A percentile compares a stretch with the other conserved stretches of the same genome.
These are phyloP conservation scores for Elephantulus edwardii DNA, from an alignment of 2,113 vertebrate species.

Conservation along the genomic window DNA sequence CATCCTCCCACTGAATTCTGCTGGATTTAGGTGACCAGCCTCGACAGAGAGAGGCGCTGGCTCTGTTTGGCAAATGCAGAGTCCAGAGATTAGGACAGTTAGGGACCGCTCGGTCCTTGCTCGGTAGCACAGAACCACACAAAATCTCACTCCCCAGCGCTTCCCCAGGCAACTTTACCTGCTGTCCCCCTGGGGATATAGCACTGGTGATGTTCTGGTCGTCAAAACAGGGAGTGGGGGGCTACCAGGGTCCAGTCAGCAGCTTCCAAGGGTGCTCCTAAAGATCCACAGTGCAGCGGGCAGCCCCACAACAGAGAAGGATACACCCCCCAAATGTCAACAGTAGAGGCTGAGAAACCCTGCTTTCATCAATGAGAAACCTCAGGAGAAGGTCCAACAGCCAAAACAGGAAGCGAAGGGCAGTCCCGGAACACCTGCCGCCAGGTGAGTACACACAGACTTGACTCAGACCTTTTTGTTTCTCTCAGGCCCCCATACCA, in stretches of 20 bases:
- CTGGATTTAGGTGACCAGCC: neutral
- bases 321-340: neutral
- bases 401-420: fast-evolving
- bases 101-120: too few relatives aligned
- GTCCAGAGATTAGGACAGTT: fast-evolving
- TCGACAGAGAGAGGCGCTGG: neutral
- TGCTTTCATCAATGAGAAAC: fast-evolving
- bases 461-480: neutral
- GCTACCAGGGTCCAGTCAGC: fast-evolving
- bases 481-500: neutral
- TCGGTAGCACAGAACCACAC: too few relatives aligned
- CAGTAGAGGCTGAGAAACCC: neutral
- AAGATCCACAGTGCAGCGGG: neutral
- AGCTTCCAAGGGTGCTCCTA: neutral
- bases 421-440: fast-evolving
- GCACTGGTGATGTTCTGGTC: too few relatives aligned
- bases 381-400: fast-evolving
- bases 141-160: too few relatives aligned
- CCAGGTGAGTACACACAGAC: fast-evolving
- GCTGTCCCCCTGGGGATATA: fast-evolving
- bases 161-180: fast-evolving
- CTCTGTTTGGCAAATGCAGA: neutral
- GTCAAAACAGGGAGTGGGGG: fast-evolving
- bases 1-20: too few relatives aligned
- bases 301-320: fast-evolving